These are phyloP conservation scores for Alosa sapidissima DNA, from an alignment of 2,797 vertebrate genomes.

Conservation along the genomic window DNA sequence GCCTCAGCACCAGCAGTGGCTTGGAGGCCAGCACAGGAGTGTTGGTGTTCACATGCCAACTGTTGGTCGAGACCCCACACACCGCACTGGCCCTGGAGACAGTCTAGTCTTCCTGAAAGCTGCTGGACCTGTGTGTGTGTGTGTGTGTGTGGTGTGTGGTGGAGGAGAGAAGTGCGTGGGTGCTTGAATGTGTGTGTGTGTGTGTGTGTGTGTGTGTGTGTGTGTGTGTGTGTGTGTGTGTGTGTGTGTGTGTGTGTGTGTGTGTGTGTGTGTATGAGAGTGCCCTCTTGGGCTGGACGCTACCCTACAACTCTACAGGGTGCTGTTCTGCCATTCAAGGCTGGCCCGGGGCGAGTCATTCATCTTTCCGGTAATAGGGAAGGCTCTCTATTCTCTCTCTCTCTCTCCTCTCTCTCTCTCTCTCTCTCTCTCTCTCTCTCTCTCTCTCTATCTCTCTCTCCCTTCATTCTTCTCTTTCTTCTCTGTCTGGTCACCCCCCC, in stretches of 20 bases:
- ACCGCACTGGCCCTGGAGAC: slow-evolving; percentile 55
- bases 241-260: not conserved
- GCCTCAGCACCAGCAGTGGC: slow-evolving; percentile 37
- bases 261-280: not conserved
- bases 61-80: slow-evolving; percentile 58
- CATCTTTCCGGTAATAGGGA: slow-evolving; percentile 61
- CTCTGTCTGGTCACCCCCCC: slow-evolving; percentile 48
- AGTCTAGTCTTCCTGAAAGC: slow-evolving; percentile 53
- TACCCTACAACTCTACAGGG: slow-evolving; percentile 55
- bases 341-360: slow-evolving; percentile 72
- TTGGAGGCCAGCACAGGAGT: slow-evolving; percentile 48
- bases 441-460: slow-evolving; percentile 47
- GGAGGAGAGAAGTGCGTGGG: not conserved
- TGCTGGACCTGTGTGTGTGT: slow-evolving; percentile 31
- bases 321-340: slow-evolving; percentile 56
- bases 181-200: not conserved
- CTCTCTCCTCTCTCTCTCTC: slow-evolving; percentile 48
- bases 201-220: not conserved
- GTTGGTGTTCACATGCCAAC: slow-evolving; percentile 74
- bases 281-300: slow-evolving; percentile 46
- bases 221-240: not conserved
- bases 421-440: slow-evolving; percentile 33
- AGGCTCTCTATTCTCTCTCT: slow-evolving; percentile 34
- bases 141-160: not conserved
- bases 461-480: slow-evolving; percentile 49